These are phyloP conservation scores for Indicator indicator DNA, from an alignment of 2,113 vertebrate species.

Conservation along the genomic window DNA sequence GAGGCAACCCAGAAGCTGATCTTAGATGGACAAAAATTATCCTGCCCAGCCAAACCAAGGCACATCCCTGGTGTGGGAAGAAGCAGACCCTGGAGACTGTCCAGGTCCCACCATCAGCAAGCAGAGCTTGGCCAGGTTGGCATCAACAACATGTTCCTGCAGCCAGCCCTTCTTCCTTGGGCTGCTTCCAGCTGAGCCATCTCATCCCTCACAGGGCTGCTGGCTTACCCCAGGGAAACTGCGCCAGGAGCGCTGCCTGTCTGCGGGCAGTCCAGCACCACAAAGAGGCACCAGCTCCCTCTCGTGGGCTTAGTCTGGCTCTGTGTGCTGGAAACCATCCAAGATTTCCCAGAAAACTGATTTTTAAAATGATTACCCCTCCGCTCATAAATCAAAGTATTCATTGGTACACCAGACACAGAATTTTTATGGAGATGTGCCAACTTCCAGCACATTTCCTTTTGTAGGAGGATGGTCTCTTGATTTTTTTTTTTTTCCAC, in stretches of 20 bases:
- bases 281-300: constrained; percentile 40
- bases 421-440: background rate
- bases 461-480: fast-evolving
- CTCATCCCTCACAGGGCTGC: background rate
- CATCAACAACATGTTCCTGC: background rate
- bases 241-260: background rate
- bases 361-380: no score
- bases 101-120: background rate
- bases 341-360: background rate
- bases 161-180: background rate
- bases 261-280: fast-evolving
- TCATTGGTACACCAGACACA: background rate
- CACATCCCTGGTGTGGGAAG: fast-evolving
- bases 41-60: background rate
- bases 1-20: background rate
- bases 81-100: fast-evolving
- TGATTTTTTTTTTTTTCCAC: background rate
- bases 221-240: background rate
- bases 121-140: background rate
- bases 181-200: background rate
- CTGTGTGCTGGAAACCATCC: background rate
- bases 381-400: background rate
- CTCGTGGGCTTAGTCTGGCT: constrained; percentile 26
- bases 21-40: background rate
- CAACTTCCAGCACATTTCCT: background rate